Evolutionary conservation across 2,797 vertebrate species (phyloP).

Genomic region (Sebastes iracundus): DNA sequence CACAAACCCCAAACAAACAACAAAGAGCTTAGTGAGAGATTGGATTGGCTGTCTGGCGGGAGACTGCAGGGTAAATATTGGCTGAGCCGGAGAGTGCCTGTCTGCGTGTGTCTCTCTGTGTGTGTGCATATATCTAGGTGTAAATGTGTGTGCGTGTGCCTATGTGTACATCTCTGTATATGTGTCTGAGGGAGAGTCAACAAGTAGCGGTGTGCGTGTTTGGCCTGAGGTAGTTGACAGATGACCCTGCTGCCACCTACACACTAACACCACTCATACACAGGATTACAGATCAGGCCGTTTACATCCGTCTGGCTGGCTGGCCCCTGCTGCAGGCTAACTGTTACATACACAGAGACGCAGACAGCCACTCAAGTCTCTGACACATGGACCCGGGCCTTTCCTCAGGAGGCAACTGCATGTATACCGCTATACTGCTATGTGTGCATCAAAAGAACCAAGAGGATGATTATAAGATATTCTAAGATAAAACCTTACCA

Average conservation of each 20-base stretch:
- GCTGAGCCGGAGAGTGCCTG: constrained; percentile 53
- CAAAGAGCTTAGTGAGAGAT: constrained; percentile 69
- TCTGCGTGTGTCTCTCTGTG: constrained; percentile 21
- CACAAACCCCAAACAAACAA: constrained; percentile 56
- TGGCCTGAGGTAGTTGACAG: constrained; percentile 62
- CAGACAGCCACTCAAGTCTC: constrained; percentile 39
- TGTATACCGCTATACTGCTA: not conserved
- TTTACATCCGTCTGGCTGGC: constrained; percentile 66
- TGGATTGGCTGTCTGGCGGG: constrained; percentile 65
- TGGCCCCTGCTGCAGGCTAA: constrained; percentile 45
- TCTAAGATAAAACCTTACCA: not conserved
- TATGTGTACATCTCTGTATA: constrained; percentile 35
- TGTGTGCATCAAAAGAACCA: not conserved
- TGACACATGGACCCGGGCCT: constrained; percentile 12
- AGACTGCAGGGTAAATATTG: constrained; percentile 74
- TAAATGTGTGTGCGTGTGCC: constrained; percentile 24
- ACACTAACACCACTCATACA: constrained; percentile 65
- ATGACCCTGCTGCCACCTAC: constrained; percentile 70
- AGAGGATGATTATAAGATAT: not conserved
- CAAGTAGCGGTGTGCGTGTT: constrained; percentile 60
- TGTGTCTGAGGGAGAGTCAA: constrained; percentile 50
- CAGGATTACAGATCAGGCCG: constrained; percentile 68
- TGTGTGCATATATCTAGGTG: constrained; percentile 24
- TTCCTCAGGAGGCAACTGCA: constrained; percentile 1
- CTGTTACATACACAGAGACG: constrained; percentile 51